Percentiles rank a stretch among this genome's conserved stretches.
These are phyloP conservation scores for Lasioglossum villosulum DNA, from an alignment of 2,888 invertebrate genomes.

Conservation along the genomic window DNA sequence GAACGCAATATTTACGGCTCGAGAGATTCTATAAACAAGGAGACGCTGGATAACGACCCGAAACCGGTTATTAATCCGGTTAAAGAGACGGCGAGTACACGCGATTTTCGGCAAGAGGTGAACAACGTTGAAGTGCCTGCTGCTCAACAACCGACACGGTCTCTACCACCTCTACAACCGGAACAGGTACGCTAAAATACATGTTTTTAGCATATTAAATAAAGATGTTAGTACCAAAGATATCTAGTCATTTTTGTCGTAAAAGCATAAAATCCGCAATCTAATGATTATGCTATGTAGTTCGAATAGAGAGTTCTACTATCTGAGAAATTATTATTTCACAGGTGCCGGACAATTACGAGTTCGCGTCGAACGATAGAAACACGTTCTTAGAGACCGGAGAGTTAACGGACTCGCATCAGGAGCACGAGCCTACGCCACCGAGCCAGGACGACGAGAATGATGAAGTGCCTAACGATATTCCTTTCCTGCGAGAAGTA, in stretches of 20 bases:
- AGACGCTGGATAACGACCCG: slow-evolving; percentile 81
- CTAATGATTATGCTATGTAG: not conserved
- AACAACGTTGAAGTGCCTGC: slow-evolving; percentile 78
- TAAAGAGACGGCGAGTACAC: slow-evolving; percentile 64
- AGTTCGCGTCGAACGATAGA: slow-evolving; percentile 83
- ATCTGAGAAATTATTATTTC: slow-evolving; percentile 22
- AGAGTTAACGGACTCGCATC: slow-evolving; percentile 83
- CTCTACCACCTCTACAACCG: slow-evolving; percentile 71
- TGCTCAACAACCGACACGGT: slow-evolving; percentile 65
- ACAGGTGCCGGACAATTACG: slow-evolving; percentile 81
- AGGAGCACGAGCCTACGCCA: slow-evolving; percentile 79
- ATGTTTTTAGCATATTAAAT: too few species aligned
- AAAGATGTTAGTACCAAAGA: too few species aligned
- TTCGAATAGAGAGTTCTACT: not conserved
- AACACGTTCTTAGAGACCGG: slow-evolving; percentile 84
- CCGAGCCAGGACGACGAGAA: slow-evolving; percentile 83
- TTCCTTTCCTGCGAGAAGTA: slow-evolving; percentile 82
- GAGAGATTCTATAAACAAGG: slow-evolving; percentile 81
- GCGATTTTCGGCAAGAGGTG: slow-evolving; percentile 76
- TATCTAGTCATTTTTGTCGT: too few species aligned
- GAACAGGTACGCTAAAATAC: slow-evolving; percentile 65
- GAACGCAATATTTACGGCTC: slow-evolving; percentile 80
- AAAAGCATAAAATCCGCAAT: too few species aligned
- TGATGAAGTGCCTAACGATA: slow-evolving; percentile 83
- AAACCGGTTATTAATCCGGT: slow-evolving; percentile 66